Conservation (phyloP, 2,888 invertebrate species). For the Protophormia terraenovae region DNA sequence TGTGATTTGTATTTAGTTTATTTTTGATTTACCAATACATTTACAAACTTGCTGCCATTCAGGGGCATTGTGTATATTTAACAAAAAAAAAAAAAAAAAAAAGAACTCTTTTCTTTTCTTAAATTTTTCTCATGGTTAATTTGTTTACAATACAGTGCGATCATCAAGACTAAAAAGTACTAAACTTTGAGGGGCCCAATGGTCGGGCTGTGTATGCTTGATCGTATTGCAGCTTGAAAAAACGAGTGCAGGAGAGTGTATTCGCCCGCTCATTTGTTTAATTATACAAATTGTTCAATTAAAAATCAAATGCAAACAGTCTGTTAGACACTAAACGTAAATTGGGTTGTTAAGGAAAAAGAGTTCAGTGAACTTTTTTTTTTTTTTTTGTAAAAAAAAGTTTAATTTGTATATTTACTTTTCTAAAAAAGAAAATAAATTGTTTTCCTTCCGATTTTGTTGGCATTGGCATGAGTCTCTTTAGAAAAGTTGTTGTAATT, state of each 20-base stretch:
- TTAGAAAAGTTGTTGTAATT: not conserved
- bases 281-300: constrained; percentile 46
- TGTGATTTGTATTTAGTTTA: constrained; percentile 14
- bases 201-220: no score
- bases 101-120: no score
- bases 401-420: not conserved
- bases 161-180: constrained; percentile 8
- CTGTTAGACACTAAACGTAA: constrained; percentile 10
- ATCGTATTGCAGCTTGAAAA: no score
- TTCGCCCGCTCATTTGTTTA: constrained; percentile 41
- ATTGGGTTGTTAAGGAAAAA: constrained; percentile 45
- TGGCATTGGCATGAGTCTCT: not conserved
- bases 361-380: constrained; percentile 60
- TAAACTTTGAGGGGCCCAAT: no score
- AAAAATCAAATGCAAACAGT: constrained; percentile 37
- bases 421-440: not conserved
- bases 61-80: constrained; percentile 8
- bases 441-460: not conserved
- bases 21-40: constrained; percentile 27
- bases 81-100: no score
- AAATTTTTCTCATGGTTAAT: constrained; percentile 55
- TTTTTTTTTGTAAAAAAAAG: not conserved
- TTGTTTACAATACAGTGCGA: constrained; percentile 47
- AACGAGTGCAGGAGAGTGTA: not conserved
- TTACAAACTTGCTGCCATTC: constrained; percentile 12